Conservation (phyloP, 2,888 invertebrate genomes). For the Sabatieria punctata region DNA sequence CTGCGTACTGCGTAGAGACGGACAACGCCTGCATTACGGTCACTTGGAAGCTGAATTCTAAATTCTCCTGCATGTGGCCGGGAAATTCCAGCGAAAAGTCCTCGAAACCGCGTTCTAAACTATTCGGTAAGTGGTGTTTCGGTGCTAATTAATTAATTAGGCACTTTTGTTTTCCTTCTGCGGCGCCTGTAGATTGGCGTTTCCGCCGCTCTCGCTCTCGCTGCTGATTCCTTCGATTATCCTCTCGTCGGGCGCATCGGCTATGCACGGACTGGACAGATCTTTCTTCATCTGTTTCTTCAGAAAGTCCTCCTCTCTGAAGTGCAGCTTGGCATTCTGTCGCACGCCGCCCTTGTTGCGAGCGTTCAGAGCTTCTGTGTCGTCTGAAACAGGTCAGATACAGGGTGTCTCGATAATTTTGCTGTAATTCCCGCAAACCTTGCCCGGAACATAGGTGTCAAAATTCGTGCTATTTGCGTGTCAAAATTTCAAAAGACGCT, state of each 20-base stretch:
- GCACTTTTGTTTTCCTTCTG: no score
- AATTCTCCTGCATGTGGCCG: conserved; percentile 68
- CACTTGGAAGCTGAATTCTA: conserved; percentile 89
- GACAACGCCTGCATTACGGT: conserved; percentile 90
- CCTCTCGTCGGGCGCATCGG: not conserved
- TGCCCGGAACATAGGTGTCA: no score
- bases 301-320: conserved; percentile 37
- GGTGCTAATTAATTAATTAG: no score
- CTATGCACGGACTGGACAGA: not conserved
- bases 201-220: no score
- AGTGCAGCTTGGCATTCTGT: conserved; percentile 78
- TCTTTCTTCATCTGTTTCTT: conserved; percentile 11
- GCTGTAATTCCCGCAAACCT: no score
- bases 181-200: no score
- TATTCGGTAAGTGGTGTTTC: no score
- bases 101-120: no score
- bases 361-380: conserved; percentile 65
- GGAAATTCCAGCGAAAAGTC: conserved; percentile 39
- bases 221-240: not conserved
- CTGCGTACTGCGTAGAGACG: conserved; percentile 87
- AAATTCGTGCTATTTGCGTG: no score
- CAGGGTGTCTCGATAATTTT: no score
- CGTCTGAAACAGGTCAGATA: conserved; percentile 39
- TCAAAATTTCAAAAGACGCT: no score
- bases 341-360: conserved; percentile 57